phyloP scores from a whole-genome alignment of 2,888 invertebrate genomes.

The Catocala fraxini region DNA sequence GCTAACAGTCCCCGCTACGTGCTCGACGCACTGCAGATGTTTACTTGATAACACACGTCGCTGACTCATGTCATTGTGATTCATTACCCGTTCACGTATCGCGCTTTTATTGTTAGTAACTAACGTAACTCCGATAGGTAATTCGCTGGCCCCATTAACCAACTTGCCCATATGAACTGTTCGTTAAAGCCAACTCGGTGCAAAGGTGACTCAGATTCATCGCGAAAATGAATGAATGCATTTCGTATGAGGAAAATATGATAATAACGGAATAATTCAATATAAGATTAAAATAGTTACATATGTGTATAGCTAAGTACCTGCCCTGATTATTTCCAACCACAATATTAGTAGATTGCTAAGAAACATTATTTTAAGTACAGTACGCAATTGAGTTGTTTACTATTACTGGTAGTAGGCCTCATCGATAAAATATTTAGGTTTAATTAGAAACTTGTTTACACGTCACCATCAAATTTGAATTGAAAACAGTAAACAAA shows the following conservation, averaged over 20 bases:
- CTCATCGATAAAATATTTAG: too few relatives aligned
- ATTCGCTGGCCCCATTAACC: conserved; percentile 35
- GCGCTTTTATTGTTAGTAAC: conserved; percentile 62
- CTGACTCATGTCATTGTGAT: conserved; percentile 75
- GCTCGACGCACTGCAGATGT: conserved; percentile 66
- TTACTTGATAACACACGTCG: conserved; percentile 66
- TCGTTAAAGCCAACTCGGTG: conserved; percentile 15
- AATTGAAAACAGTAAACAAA: too few relatives aligned
- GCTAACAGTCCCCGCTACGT: conserved; percentile 67
- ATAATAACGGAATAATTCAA: conserved; percentile 3
- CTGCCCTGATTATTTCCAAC: too few relatives aligned
- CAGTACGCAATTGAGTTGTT: too few relatives aligned
- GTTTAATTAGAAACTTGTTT: too few relatives aligned
- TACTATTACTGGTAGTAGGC: too few relatives aligned
- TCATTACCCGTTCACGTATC: conserved; percentile 73
- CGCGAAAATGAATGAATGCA: conserved; percentile 13
- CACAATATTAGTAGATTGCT: too few relatives aligned
- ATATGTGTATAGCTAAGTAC: background rate
- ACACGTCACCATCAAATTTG: too few relatives aligned
- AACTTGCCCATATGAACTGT: conserved; percentile 23
- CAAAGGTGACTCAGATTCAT: conserved; percentile 27
- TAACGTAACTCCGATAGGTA: conserved; percentile 49
- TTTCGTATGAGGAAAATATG: conserved; percentile 14
- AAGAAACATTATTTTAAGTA: too few relatives aligned
- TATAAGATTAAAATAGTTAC: background rate